Conservation (phyloP, 2,797 vertebrate species). For the Fistularia commersonii region DNA sequence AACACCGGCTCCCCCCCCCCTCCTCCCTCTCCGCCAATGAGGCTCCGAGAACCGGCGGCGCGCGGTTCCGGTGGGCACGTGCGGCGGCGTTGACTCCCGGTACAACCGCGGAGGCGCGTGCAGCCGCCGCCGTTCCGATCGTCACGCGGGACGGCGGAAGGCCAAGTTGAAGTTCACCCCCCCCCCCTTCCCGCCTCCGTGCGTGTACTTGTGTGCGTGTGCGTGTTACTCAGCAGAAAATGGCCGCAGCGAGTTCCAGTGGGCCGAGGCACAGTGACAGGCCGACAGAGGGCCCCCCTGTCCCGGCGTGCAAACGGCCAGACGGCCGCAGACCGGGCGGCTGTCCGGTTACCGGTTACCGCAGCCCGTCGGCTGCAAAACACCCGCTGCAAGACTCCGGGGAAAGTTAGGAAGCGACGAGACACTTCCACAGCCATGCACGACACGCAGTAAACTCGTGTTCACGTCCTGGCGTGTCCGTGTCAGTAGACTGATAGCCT, state of each 20-base stretch:
- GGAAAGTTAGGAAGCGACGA: slow-evolving; percentile 3
- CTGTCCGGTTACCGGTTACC: too few species aligned
- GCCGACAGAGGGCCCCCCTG: slow-evolving; percentile 54
- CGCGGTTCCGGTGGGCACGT: not conserved
- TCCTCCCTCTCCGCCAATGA: too few species aligned
- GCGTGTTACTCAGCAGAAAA: slow-evolving; percentile 72
- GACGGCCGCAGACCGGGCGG: slow-evolving; percentile 4
- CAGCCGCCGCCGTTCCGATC: slow-evolving; percentile 12
- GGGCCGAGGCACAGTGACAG: slow-evolving; percentile 36
- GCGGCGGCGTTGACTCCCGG: slow-evolving; percentile 9
- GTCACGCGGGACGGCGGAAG: slow-evolving; percentile 30
- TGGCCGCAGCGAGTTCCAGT: slow-evolving; percentile 61
- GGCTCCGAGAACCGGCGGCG: slow-evolving; percentile 15
- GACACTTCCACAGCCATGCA: not conserved
- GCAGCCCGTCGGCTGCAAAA: not conserved
- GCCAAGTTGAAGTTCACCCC: slow-evolving; percentile 57
- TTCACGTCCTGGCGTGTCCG: too few species aligned
- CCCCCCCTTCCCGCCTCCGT: slow-evolving; percentile 28
- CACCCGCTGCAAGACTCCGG: slow-evolving; percentile 1
- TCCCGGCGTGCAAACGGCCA: slow-evolving; percentile 22
- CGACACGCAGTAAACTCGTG: too few species aligned
- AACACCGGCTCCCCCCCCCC: not conserved
- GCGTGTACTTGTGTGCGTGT: slow-evolving; percentile 11
- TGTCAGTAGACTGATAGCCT: too few species aligned
- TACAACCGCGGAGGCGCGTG: slow-evolving; percentile 1